These are phyloP conservation scores for Onychomys leucogaster DNA, from an alignment of 2,797 vertebrate species.

Conservation along the genomic window DNA sequence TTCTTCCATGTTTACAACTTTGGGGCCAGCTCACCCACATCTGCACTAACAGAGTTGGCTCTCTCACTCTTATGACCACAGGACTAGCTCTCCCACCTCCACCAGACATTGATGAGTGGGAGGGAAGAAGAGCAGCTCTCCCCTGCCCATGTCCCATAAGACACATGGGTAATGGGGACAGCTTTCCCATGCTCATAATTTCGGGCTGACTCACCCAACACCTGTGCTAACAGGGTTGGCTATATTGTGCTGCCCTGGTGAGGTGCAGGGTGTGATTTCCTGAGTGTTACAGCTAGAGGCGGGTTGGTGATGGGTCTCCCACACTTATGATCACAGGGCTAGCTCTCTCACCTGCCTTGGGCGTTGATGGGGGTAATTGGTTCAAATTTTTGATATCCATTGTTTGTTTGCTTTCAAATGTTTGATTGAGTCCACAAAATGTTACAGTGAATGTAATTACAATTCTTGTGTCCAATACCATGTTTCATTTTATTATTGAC, in stretches of 20 bases:
- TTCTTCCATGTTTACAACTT: neutral
- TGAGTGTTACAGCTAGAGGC: neutral
- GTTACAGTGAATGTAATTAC: neutral
- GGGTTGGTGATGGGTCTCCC: neutral
- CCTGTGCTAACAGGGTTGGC: neutral
- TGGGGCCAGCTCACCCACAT: neutral
- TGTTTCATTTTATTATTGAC: constrained; percentile 33
- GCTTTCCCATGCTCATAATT: neutral
- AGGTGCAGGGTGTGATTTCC: neutral
- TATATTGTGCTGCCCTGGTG: neutral
- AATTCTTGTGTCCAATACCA: neutral
- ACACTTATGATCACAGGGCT: neutral
- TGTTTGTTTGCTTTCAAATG: neutral
- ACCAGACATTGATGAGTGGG: neutral
- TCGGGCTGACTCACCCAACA: neutral
- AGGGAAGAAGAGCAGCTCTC: neutral
- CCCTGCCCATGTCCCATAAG: neutral
- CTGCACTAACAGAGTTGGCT: neutral
- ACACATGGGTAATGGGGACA: neutral
- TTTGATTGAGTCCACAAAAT: neutral
- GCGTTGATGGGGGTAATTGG: neutral
- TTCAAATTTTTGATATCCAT: neutral
- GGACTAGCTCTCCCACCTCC: neutral
- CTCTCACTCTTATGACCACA: neutral
- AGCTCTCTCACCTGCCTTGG: neutral